Conservation (phyloP, 2,888 invertebrate genomes). For the Heterodera filipjevi region DNA sequence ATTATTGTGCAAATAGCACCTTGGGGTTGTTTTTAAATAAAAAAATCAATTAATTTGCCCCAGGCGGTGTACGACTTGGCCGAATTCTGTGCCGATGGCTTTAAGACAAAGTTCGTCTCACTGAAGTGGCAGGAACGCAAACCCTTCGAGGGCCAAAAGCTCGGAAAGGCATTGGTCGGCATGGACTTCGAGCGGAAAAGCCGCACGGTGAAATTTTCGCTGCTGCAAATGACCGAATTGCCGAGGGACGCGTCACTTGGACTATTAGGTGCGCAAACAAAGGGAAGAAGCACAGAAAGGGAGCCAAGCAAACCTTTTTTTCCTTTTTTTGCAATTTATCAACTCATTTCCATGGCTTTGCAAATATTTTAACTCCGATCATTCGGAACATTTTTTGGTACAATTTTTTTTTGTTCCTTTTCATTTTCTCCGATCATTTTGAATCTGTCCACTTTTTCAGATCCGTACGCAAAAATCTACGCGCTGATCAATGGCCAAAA, state of each 20-base stretch:
- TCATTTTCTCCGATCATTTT: too few species aligned
- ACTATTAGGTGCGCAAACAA: slow-evolving; percentile 41
- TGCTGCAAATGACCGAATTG: slow-evolving; percentile 92
- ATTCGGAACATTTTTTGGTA: too few species aligned
- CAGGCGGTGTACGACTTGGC: slow-evolving; percentile 17
- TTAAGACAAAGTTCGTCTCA: slow-evolving; percentile 44
- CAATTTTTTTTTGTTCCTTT: too few species aligned
- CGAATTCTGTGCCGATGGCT: background rate
- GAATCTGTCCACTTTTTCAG: slow-evolving; percentile 67
- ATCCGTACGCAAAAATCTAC: slow-evolving; percentile 97
- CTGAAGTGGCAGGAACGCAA: slow-evolving; percentile 52
- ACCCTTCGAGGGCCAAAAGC: slow-evolving; percentile 70
- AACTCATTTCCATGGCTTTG: too few species aligned
- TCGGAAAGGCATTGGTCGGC: slow-evolving; percentile 91
- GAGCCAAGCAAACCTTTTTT: background rate
- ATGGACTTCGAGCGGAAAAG: slow-evolving; percentile 97
- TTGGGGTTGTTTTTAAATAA: too few species aligned
- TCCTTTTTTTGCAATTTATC: background rate
- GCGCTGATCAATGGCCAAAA: slow-evolving; percentile 89
- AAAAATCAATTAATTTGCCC: background rate
- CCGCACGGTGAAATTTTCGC: slow-evolving; percentile 89
- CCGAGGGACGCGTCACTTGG: slow-evolving; percentile 84
- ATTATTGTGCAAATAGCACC: too few species aligned
- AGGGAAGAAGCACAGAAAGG: background rate
- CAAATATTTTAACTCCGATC: too few species aligned